These are phyloP conservation scores for Magallana ariakensis DNA, from an alignment of 1,140 invertebrate species.

Conservation along the genomic window DNA sequence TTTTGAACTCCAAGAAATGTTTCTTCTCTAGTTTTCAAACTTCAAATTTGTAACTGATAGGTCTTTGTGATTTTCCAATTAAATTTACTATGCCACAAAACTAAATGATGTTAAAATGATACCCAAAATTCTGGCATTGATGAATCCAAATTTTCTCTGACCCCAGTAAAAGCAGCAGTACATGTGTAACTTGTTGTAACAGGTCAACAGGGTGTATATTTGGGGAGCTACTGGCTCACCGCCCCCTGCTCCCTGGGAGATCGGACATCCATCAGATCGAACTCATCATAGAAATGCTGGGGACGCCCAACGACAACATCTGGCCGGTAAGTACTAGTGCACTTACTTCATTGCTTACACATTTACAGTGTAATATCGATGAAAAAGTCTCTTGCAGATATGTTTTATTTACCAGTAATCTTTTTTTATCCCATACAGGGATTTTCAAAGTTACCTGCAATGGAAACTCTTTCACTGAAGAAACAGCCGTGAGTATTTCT, in stretches of 20 bases:
- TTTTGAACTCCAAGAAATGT: no score
- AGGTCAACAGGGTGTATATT: slow-evolving; percentile 88
- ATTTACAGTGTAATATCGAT: no score
- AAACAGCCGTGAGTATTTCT: slow-evolving; percentile 86
- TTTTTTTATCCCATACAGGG: slow-evolving; percentile 62
- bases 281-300: slow-evolving; percentile 95
- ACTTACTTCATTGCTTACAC: background rate
- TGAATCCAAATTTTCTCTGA: no score
- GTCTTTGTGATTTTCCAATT: no score
- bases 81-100: no score
- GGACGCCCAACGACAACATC: slow-evolving; percentile 96
- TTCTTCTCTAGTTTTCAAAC: no score
- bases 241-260: slow-evolving; percentile 93
- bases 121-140: no score
- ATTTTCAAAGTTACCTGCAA: slow-evolving; percentile 83
- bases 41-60: no score
- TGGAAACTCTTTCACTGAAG: slow-evolving; percentile 94
- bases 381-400: no score
- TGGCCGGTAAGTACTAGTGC: slow-evolving; percentile 88
- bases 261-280: slow-evolving; percentile 88
- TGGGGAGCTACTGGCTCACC: slow-evolving; percentile 89
- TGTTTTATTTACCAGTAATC: no score
- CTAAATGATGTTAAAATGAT: no score
- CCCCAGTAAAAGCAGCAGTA: background rate
- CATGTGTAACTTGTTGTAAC: slow-evolving; percentile 27